Percentiles rank a stretch among this genome's conserved stretches.
These are phyloP conservation scores for Megalops atlanticus DNA, from an alignment of 2,113 vertebrate genomes.

Conservation along the genomic window DNA sequence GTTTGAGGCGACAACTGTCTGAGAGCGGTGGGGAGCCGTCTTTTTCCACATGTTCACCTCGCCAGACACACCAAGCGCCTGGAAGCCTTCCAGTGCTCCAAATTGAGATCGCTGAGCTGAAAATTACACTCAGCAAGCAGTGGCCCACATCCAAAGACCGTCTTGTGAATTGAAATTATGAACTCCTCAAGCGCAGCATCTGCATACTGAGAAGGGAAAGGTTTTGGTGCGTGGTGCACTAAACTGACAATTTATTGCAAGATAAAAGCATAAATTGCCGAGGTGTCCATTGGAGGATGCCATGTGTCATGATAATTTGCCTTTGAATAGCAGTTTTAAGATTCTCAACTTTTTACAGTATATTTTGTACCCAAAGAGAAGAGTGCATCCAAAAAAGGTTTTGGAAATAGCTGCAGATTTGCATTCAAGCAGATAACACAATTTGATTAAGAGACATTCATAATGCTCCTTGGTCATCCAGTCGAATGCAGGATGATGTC, in stretches of 20 bases:
- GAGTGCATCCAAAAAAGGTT: constrained; percentile 57
- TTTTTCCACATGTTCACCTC: constrained; percentile 15
- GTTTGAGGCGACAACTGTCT: not conserved
- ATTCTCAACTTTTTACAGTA: not conserved
- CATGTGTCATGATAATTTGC: constrained; percentile 31
- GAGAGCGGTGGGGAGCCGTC: not conserved
- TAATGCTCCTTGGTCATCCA: too few species aligned
- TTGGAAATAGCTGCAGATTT: too few species aligned
- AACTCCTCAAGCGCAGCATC: constrained; percentile 48
- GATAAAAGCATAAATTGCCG: constrained; percentile 23
- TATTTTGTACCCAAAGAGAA: not conserved
- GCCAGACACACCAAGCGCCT: constrained; percentile 30
- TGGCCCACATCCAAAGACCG: constrained; percentile 54
- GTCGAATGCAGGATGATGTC: too few species aligned
- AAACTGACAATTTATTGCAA: constrained; percentile 15
- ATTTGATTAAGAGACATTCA: too few species aligned
- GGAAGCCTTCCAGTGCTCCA: constrained; percentile 27
- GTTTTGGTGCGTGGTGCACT: constrained; percentile 20
- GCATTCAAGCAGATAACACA: too few species aligned
- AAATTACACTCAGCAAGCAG: constrained; percentile 44
- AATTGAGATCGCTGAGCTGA: constrained; percentile 40
- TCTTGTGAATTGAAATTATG: constrained; percentile 48
- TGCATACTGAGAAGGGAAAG: constrained; percentile 37
- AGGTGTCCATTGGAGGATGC: constrained; percentile 10
- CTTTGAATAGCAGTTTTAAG: constrained; percentile 28